phyloP scores from a whole-genome alignment of 2,113 vertebrate species.

The Tyrannus savana region DNA sequence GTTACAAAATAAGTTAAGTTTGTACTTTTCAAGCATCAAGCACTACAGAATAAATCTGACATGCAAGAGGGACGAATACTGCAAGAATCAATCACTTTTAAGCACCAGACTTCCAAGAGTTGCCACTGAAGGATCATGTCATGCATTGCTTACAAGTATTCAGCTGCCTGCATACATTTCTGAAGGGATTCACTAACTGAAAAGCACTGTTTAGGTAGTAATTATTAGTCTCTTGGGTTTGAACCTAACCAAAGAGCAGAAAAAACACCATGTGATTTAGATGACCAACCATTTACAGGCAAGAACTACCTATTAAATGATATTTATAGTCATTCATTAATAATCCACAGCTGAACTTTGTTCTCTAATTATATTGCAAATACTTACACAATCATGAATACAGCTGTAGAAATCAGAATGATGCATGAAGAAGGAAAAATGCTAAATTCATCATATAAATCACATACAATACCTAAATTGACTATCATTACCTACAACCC shows the following conservation, averaged over 20 bases:
- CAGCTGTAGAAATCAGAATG: slow-evolving; percentile 11
- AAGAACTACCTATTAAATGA: background rate
- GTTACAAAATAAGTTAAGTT: background rate
- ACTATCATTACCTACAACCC: background rate
- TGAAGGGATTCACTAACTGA: background rate
- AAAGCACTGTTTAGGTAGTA: background rate
- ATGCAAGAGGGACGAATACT: background rate
- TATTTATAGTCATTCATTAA: slow-evolving; percentile 3
- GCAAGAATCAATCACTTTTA: background rate
- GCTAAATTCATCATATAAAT: background rate
- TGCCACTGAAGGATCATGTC: background rate
- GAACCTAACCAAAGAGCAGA: background rate
- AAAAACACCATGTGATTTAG: background rate
- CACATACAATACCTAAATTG: background rate
- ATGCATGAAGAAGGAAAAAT: background rate
- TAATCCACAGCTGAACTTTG: background rate
- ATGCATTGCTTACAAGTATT: background rate
- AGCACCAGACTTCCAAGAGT: background rate
- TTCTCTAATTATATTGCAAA: background rate
- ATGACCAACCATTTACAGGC: background rate
- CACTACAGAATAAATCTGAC: background rate
- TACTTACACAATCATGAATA: background rate
- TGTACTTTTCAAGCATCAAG: background rate
- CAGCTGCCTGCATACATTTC: background rate
- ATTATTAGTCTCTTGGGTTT: background rate